Base-by-base conservation (phyloP, 1,140 invertebrate genomes). In the Danaus melanippus region DNA sequence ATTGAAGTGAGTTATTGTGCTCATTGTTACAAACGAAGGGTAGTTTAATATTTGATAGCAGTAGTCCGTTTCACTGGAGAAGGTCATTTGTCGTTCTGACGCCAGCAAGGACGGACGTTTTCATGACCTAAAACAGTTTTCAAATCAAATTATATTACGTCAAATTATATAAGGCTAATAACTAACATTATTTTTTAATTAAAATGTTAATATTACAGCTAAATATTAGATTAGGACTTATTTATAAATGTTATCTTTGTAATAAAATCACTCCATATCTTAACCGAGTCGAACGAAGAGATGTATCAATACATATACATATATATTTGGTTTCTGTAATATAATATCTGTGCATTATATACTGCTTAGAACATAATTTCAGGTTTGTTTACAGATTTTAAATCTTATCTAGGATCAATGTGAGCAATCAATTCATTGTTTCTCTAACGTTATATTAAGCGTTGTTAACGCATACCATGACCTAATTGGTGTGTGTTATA, bases 1-100 rank as follows among this genome's bases (percentile, higher is more conserved):
- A 32, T 32, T 32, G 7, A 32, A 32, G 21, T 32, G 21, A 32
- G 21, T 32, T 32, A 32, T 32, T 32, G 7, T 32, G 2, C 21
- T 32, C 21, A 32, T 1, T 32, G 21, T 32, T 32, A 40, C 15
- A 11, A 43, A 50, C 9, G 51, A 47, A 46, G 52, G 52, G 52
- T 45, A 50, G 50, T 59, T 58, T 53, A 59, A 59, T 59, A 59
- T 59, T 59, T 59, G 52, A 59, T 43, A 46, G 15, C 50, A 48
- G 42, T 50, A 53, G 51, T 59, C 57, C 46, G 12, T 39, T 40
- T 39, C 12, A 9, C 39, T 10, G 42, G 10, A 11, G 48, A 39
- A 54, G 51, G 40, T 50, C 57, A 53, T 59, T 59, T 53, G 52
- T 59, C 42, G 41, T 12, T 32, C 42, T 44, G 43, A 52, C 21